Evolutionary conservation across 2,888 invertebrate genomes (phyloP).

Genomic region (Theretra japonica): DNA sequence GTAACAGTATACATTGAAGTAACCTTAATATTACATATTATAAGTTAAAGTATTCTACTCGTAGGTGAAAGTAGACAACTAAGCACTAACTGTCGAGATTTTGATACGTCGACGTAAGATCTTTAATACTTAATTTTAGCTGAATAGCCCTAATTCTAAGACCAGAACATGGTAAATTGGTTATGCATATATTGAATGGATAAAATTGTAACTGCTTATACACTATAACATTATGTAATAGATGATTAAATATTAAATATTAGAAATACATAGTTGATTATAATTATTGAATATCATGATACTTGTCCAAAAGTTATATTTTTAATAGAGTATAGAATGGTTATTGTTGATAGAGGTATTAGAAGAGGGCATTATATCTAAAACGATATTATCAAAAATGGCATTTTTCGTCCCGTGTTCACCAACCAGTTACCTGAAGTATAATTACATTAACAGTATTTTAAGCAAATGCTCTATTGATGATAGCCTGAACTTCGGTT

Average conservation of each 20-base stretch:
- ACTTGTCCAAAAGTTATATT: background rate
- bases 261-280: background rate
- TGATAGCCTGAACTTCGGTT: background rate
- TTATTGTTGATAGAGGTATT: background rate
- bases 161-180: background rate
- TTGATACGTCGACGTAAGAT: too few relatives aligned
- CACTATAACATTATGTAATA: background rate
- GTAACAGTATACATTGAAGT: too few relatives aligned
- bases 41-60: too few relatives aligned
- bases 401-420: background rate
- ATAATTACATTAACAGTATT: background rate
- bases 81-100: too few relatives aligned
- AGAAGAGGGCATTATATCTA: background rate
- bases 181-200: background rate
- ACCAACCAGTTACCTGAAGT: background rate
- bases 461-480: background rate
- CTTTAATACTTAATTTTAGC: too few relatives aligned
- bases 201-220: background rate
- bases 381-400: constrained; percentile 1
- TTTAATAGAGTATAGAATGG: background rate
- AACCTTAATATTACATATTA: too few relatives aligned
- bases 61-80: too few relatives aligned
- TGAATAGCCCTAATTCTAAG: background rate
- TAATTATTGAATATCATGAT: background rate
- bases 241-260: too few relatives aligned